Evolutionary conservation across 30 jellyfish, hydroid and myxozoan genomes (phyloP).

Genomic region (Turritopsis dohrnii): DNA sequence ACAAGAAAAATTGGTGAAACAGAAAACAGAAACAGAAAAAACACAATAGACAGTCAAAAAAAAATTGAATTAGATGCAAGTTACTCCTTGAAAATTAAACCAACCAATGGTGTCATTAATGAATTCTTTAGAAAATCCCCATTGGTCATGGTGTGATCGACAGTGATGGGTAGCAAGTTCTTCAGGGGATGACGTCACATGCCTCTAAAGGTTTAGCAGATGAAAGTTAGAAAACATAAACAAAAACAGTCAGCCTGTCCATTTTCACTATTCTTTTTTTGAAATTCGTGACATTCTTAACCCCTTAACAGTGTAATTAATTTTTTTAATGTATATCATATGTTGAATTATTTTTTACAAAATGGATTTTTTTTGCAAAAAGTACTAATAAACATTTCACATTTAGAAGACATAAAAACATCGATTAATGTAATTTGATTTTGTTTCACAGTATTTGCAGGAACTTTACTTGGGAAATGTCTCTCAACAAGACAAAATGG

Average conservation of each 20-base stretch:
- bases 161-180: background rate
- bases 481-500: background rate
- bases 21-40: background rate
- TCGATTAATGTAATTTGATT: background rate
- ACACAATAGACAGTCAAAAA: background rate
- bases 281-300: background rate
- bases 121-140: background rate
- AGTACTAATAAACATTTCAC: background rate
- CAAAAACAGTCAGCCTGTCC: background rate
- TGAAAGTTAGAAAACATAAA: background rate
- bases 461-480: background rate
- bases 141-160: background rate
- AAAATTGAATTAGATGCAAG: background rate
- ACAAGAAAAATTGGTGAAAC: background rate
- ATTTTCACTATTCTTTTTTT: background rate
- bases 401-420: background rate
- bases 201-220: background rate
- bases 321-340: background rate
- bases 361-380: background rate
- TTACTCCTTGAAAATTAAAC: background rate
- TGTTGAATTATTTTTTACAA: background rate
- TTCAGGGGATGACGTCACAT: background rate
- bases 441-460: background rate
- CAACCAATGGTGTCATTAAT: background rate
- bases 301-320: background rate